A percentile compares a stretch with the other conserved stretches of the same genome.
Conservation (phyloP, 1,140 invertebrate genomes). For the Odontomachus brunneus region DNA sequence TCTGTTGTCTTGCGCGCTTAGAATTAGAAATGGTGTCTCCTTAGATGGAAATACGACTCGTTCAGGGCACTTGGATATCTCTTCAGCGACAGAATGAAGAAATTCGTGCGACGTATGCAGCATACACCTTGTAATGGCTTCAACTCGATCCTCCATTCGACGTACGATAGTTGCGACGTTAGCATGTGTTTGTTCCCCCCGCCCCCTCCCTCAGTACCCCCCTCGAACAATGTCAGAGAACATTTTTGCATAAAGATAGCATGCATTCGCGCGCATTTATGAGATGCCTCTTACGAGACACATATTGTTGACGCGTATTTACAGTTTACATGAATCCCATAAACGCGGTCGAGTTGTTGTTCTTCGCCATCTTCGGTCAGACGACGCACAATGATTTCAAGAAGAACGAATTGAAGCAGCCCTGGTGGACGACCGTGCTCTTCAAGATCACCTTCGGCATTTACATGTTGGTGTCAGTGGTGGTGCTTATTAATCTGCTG, state of each 20-base stretch:
- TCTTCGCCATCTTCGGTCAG: constrained; percentile 99
- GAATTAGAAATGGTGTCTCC: constrained; percentile 1
- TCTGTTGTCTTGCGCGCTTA: constrained; percentile 32
- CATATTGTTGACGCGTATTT: constrained; percentile 87
- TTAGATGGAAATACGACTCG: constrained; percentile 21
- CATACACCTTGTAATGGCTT: constrained; percentile 52
- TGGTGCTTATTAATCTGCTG: constrained; percentile 99
- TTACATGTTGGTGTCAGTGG: constrained; percentile 99
- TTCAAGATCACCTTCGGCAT: constrained; percentile 95
- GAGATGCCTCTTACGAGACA: constrained; percentile 66
- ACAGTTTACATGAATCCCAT: constrained; percentile 95
- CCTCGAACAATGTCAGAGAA: constrained; percentile 39
- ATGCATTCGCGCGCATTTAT: constrained; percentile 17
- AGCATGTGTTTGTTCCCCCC: constrained; percentile 22
- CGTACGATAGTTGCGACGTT: constrained; percentile 38
- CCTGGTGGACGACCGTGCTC: constrained; percentile 91
- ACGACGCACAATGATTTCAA: constrained; percentile 94
- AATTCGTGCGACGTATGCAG: constrained; percentile 12
- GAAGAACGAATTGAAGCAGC: constrained; percentile 87
- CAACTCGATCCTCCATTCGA: constrained; percentile 24
- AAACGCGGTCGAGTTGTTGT: constrained; percentile 97
- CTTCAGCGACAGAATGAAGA: constrained; percentile 3
- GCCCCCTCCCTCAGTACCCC: too few species aligned
- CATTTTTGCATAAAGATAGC: constrained; percentile 19
- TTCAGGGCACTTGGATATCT: constrained; percentile 32